A percentile compares a stretch with the other conserved stretches of the same genome.
These are phyloP conservation scores for Mythimna impura DNA, from an alignment of 2,888 invertebrate species.

Conservation along the genomic window DNA sequence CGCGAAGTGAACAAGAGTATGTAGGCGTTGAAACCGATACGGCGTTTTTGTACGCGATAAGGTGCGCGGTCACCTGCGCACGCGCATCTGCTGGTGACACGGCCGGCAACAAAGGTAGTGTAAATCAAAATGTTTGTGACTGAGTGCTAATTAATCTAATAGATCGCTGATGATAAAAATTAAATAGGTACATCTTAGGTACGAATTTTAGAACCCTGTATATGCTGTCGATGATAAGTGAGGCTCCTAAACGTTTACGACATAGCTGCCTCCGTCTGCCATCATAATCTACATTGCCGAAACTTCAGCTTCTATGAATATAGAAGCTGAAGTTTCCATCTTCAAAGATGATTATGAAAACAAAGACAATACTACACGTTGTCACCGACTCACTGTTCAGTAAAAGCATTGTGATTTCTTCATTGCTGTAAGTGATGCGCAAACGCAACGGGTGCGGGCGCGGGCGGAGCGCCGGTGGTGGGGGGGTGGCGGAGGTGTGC, in stretches of 20 bases:
- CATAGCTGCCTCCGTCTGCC: not conserved
- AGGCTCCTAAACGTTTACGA: not conserved
- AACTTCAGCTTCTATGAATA: too few relatives aligned
- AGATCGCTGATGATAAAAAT: constrained; percentile 1
- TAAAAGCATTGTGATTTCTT: not conserved
- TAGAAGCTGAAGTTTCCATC: too few relatives aligned
- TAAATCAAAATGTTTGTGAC: constrained; percentile 60
- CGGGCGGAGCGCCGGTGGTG: constrained; percentile 11
- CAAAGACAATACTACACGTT: not conserved
- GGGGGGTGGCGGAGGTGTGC: constrained; percentile 53
- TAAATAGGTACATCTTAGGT: not conserved
- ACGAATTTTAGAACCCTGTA: not conserved
- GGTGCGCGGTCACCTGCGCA: constrained; percentile 68
- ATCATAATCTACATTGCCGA: not conserved
- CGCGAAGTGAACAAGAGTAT: constrained; percentile 11
- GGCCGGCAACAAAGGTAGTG: constrained; percentile 45
- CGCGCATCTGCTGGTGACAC: constrained; percentile 62
- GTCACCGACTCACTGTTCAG: not conserved
- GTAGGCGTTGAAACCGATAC: constrained; percentile 57
- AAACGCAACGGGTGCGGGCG: constrained; percentile 10
- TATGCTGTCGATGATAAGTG: not conserved
- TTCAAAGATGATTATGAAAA: not conserved
- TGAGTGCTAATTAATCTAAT: constrained; percentile 36
- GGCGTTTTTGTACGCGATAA: constrained; percentile 59
- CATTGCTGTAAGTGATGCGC: constrained; percentile 27